phyloP scores from a whole-genome alignment of 2,113 vertebrate species.

The Todiramphus saurophagus region DNA sequence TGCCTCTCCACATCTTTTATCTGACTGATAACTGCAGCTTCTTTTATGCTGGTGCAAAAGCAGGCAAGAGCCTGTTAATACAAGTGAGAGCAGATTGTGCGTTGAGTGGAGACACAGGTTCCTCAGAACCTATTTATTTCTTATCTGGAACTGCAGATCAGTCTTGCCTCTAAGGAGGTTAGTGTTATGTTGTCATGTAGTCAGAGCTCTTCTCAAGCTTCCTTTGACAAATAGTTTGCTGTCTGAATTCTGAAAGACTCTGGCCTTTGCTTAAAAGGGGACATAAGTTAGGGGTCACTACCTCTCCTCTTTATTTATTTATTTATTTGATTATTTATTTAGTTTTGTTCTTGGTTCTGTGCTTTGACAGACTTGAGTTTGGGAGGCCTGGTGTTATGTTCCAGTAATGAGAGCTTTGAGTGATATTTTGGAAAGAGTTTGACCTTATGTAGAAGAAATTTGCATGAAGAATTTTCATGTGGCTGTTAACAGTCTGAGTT shows the following conservation, averaged over 20 bases:
- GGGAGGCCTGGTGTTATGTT: neutral
- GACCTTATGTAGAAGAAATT: neutral
- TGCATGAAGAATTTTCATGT: neutral
- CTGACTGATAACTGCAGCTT: neutral
- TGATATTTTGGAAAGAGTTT: neutral
- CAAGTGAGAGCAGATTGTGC: neutral
- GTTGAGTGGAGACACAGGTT: neutral
- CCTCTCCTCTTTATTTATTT: neutral
- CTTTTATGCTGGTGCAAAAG: neutral
- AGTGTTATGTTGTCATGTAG: neutral
- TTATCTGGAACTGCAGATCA: neutral
- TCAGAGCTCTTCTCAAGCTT: neutral
- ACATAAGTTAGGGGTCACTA: neutral
- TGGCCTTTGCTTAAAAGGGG: neutral
- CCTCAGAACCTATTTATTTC: neutral
- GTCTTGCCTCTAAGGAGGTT: neutral
- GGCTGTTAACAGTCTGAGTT: neutral
- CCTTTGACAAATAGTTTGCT: neutral
- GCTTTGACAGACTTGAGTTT: neutral
- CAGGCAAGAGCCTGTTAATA: rapidly evolving
- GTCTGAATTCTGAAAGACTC: neutral
- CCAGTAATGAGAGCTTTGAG: neutral
- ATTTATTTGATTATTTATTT: too few relatives aligned
- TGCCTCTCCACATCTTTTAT: neutral
- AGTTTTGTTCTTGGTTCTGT: neutral